phyloP scores from a whole-genome alignment of 2,113 vertebrate species.

The Halcyon senegalensis region DNA sequence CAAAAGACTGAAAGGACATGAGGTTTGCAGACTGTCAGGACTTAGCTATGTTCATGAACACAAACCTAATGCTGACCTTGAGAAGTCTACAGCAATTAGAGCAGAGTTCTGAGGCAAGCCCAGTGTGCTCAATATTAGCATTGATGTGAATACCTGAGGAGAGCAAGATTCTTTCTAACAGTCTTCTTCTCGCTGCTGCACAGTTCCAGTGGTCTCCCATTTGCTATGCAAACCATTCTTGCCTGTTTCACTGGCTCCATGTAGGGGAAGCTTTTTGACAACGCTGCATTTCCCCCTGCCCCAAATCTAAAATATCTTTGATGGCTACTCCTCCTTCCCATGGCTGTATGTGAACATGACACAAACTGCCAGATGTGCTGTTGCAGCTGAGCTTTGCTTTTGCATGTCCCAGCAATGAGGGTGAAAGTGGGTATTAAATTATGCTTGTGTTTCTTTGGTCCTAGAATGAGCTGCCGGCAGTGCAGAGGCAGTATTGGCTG shows the following conservation, averaged over 20 bases:
- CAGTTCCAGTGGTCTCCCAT: neutral
- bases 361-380: neutral
- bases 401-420: neutral
- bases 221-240: neutral
- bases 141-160: neutral
- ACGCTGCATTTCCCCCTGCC: neutral
- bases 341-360: neutral
- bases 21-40: neutral
- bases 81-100: neutral
- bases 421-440: neutral
- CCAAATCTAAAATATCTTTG: neutral
- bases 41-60: neutral
- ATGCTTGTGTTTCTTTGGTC: conserved; percentile 27
- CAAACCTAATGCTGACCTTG: neutral
- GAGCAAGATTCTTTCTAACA: neutral
- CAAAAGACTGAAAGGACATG: neutral
- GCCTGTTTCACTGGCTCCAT: neutral
- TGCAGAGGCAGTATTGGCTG: neutral
- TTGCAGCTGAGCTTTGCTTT: neutral
- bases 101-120: neutral
- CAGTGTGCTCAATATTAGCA: neutral
- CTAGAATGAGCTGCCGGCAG: neutral
- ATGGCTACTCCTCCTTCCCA: neutral
- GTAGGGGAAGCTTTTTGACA: neutral
- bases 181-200: accelerated